These are phyloP conservation scores for Helarctos malayanus DNA, from an alignment of 2,797 vertebrate species.

Conservation along the genomic window DNA sequence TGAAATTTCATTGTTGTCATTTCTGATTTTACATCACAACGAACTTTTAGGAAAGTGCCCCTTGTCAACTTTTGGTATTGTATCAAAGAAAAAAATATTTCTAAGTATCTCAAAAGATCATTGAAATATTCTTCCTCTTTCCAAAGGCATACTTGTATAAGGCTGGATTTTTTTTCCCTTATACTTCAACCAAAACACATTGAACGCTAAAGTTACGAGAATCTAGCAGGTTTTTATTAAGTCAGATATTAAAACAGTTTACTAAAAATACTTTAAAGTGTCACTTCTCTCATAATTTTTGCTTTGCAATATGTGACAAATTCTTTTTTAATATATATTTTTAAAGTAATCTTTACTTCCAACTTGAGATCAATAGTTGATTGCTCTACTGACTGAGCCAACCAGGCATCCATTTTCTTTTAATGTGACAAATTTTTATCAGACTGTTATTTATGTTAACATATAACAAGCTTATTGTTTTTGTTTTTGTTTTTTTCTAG, in stretches of 20 bases:
- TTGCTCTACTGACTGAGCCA: neutral
- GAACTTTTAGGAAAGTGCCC: conserved; percentile 21
- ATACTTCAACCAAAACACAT: neutral
- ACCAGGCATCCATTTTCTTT: neutral
- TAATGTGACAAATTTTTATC: neutral
- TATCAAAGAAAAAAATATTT: conserved; percentile 40
- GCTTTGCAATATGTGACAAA: neutral
- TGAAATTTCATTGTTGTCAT: neutral
- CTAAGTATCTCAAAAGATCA: neutral
- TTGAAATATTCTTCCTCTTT: neutral
- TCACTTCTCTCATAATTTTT: neutral
- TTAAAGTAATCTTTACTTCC: neutral
- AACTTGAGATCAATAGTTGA: neutral
- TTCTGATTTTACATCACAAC: neutral
- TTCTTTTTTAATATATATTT: neutral
- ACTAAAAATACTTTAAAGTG: conserved; percentile 2
- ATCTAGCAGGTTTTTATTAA: neutral
- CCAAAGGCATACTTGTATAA: neutral
- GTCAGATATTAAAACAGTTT: neutral
- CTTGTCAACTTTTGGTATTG: neutral
- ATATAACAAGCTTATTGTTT: neutral
- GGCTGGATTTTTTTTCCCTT: neutral
- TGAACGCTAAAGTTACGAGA: neutral
- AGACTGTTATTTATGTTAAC: neutral
- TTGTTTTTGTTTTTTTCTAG: neutral